Percentiles rank a stretch among this genome's conserved stretches.
Conservation (phyloP, 2,888 invertebrate species). For the Mellilla xanthometata region DNA sequence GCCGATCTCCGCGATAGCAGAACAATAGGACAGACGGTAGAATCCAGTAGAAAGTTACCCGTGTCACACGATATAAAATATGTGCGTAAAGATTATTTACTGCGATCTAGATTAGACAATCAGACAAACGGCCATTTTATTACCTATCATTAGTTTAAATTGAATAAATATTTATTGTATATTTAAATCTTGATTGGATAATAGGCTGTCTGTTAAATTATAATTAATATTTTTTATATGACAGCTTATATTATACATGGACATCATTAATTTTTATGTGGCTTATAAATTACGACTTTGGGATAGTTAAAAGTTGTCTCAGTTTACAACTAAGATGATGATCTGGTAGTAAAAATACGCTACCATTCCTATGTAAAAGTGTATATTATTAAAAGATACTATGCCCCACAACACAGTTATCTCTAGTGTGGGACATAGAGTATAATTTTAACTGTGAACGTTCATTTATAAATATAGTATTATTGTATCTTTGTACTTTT, state of each 20-base stretch:
- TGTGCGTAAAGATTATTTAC: constrained; percentile 16
- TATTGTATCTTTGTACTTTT: too few species aligned
- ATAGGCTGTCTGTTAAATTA: neutral
- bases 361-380: neutral
- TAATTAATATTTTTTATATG: neutral
- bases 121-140: constrained; percentile 4
- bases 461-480: too few species aligned
- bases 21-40: constrained; percentile 24
- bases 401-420: too few species aligned
- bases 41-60: constrained; percentile 18
- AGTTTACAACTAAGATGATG: constrained; percentile 1
- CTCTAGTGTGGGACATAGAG: too few species aligned
- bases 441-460: too few species aligned
- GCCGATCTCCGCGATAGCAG: constrained; percentile 24
- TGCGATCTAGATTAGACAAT: constrained; percentile 6
- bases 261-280: constrained; percentile 4
- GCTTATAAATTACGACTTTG: neutral
- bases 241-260: neutral
- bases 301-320: too few species aligned
- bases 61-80: constrained; percentile 14
- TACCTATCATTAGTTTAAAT: neutral
- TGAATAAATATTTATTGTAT: neutral
- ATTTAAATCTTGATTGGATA: neutral
- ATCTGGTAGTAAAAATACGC: neutral
- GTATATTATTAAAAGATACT: too few species aligned